These are phyloP conservation scores for Trichonephila inaurata DNA, from an alignment of 1,140 invertebrate species.

Conservation along the genomic window DNA sequence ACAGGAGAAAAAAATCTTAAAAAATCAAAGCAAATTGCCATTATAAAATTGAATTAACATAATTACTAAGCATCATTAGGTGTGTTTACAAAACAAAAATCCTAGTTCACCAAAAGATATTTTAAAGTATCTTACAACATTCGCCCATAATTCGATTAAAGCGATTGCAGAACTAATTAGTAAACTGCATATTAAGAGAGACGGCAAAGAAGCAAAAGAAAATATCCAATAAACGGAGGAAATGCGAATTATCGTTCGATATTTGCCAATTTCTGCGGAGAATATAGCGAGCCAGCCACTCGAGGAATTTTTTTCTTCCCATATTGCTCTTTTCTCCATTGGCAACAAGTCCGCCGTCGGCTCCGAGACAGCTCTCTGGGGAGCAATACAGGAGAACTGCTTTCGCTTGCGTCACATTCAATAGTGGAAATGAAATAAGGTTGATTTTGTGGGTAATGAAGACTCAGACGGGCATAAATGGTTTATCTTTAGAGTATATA, in stretches of 20 bases:
- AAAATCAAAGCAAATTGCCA: too few species aligned
- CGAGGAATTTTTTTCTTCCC: background rate
- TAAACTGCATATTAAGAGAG: background rate
- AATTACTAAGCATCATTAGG: too few species aligned
- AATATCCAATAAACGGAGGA: constrained; percentile 8
- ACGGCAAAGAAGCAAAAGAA: background rate
- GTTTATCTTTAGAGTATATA: background rate
- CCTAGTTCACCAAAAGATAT: background rate
- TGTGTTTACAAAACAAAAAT: background rate
- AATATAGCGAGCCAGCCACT: background rate
- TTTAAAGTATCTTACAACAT: background rate
- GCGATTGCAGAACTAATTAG: constrained; percentile 17
- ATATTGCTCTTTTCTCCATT: background rate
- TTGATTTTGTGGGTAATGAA: constrained; percentile 3
- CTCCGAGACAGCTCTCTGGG: background rate
- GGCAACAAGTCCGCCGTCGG: constrained; percentile 9
- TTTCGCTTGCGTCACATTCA: background rate
- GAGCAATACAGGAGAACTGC: background rate
- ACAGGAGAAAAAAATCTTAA: too few species aligned
- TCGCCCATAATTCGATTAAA: constrained; percentile 2
- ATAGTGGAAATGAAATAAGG: constrained; percentile 1
- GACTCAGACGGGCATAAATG: background rate
- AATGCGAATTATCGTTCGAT: background rate
- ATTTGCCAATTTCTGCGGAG: background rate
- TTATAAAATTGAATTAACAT: too few species aligned